Conservation (phyloP, 2,797 vertebrate species). For the Macroramphosus scolopax region DNA sequence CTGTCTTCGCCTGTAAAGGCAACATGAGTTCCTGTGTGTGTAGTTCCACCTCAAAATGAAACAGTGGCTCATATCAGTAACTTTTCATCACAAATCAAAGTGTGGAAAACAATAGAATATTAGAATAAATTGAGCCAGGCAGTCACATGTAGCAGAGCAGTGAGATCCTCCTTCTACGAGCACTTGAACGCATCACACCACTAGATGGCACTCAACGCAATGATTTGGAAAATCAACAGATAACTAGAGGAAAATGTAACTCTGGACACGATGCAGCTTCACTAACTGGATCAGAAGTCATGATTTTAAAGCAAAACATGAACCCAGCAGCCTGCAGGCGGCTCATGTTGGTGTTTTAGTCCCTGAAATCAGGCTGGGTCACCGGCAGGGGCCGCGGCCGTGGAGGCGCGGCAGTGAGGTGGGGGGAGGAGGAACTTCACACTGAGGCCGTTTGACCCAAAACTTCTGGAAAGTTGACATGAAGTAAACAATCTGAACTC, state of each 20-base stretch:
- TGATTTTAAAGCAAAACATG: too few relatives aligned
- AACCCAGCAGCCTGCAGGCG: neutral
- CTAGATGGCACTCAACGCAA: conserved; percentile 57
- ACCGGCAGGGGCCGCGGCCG: neutral
- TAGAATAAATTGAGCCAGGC: too few relatives aligned
- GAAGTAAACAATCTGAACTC: conserved; percentile 45
- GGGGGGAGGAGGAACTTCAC: conserved; percentile 49
- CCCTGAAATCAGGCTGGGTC: too few relatives aligned
- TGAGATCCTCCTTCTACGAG: too few relatives aligned
- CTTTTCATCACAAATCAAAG: too few relatives aligned
- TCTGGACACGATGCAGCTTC: neutral
- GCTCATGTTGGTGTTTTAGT: neutral
- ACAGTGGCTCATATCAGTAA: too few relatives aligned
- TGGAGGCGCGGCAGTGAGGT: conserved; percentile 39
- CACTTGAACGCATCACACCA: conserved; percentile 28
- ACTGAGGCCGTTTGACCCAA: conserved; percentile 26
- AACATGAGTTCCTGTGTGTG: neutral
- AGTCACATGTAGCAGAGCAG: too few relatives aligned
- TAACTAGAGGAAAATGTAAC: conserved; percentile 1
- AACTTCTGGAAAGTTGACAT: conserved; percentile 63
- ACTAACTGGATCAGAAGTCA: neutral
- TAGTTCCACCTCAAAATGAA: neutral
- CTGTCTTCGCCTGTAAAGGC: neutral
- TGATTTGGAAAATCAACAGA: neutral
- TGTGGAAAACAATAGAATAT: too few relatives aligned